Percentiles rank a stretch among this genome's conserved stretches.
Conservation (phyloP, 2,888 invertebrate genomes). For the Synergus laeviventris region DNA sequence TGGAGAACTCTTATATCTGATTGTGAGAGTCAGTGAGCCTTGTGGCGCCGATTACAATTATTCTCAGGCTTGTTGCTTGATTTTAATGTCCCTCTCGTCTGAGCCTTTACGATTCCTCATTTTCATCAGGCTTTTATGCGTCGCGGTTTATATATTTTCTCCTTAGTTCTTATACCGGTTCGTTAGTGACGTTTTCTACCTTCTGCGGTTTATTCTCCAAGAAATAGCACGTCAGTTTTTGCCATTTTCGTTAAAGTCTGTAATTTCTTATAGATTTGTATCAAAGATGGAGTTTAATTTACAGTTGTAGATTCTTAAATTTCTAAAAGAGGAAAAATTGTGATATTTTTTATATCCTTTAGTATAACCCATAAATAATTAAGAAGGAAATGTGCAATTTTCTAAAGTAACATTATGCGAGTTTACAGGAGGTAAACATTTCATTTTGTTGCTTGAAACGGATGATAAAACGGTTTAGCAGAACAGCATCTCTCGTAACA, state of each 20-base stretch:
- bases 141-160: slow-evolving; percentile 52
- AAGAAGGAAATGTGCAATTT: background rate
- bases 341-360: too few relatives aligned
- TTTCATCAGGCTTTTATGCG: slow-evolving; percentile 65
- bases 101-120: slow-evolving; percentile 68
- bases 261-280: slow-evolving; percentile 25
- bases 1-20: slow-evolving; percentile 8
- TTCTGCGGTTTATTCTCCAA: slow-evolving; percentile 47
- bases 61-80: slow-evolving; percentile 59
- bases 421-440: background rate
- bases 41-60: slow-evolving; percentile 60
- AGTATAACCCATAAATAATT: background rate
- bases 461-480: background rate
- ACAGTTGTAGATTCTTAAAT: background rate
- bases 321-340: too few relatives aligned
- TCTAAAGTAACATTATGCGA: background rate
- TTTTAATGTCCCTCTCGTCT: slow-evolving; percentile 65
- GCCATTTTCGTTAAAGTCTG: slow-evolving; percentile 48
- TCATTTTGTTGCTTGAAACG: background rate
- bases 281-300: background rate
- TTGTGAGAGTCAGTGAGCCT: slow-evolving; percentile 49
- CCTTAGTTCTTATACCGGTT: slow-evolving; percentile 55
- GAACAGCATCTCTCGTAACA: background rate
- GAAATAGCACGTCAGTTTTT: slow-evolving; percentile 43
- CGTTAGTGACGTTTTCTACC: slow-evolving; percentile 62